Base-by-base conservation (phyloP, 1,140 invertebrate genomes). In the Teleopsis dalmanni region DNA sequence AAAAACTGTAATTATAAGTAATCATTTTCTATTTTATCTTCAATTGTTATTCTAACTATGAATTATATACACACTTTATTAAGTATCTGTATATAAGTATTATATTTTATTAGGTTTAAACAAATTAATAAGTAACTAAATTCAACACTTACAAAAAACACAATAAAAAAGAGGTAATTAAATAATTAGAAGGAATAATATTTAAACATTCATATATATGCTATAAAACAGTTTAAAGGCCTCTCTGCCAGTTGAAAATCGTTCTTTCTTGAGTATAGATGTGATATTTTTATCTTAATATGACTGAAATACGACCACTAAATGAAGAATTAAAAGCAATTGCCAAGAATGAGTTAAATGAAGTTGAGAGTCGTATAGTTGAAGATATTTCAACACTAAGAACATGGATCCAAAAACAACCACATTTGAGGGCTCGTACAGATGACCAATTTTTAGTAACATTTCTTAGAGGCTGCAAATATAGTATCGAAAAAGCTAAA, bases 401-500 rank as follows among this genome's bases (percentile, higher is more conserved):
- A 40, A 74, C 78, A 19, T 82, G 80, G 80, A 65, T 81, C 14
- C 57, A 70, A 7, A 77, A 80, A 60, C 78, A 81, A 52, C 73
- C 75, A 0, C 76, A 81, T 60, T 62, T 81, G 29, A 75, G 62
- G 37, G 22, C 52, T 22, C 47, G 54, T 16, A 45, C 25, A 10
- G 79, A 77, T 56, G 77, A 81, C 55, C 75, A 78, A 62, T 77
- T 75, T 65, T 51, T 82, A 11, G 51, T 78, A 18, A 72, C 67
- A 36, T 80, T 81, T 62, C 60, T 83, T 27, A 70, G 81, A 11
- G 77, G 79, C 29, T 77, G 76, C 51, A 84, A 84, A 65, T 81
- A 77, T 61, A 82, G 78, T 54, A 62, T 82, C 49, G 77, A 81
- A 60, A 68, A 71, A 53, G 75, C 75, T 10, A 82, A 81, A 60